Evolutionary conservation across 2,113 vertebrate species (phyloP), one percentile per base, ranked within the genome.

Genomic region (Melanotaenia duboulayi): DNA sequence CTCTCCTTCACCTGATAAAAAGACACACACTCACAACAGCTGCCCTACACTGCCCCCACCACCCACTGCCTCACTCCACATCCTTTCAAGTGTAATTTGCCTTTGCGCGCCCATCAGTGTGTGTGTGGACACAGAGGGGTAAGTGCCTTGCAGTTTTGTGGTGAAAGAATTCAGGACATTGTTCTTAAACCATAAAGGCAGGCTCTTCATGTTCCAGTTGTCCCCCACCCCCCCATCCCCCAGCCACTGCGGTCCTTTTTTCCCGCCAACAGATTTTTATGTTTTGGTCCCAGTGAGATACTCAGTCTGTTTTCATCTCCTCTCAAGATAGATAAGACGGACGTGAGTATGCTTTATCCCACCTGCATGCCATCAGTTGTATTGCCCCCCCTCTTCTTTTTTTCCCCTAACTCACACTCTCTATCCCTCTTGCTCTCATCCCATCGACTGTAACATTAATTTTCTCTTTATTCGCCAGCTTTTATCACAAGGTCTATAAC

Each of bases 161-260:
- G 85, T 76, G 71, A 55, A 93, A 92, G 87, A 93, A 91, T 89
- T 84, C 73, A 74, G 67, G 81, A 90, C 86, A 91, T 92, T 92
- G 90, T 93, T 93, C 80, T 74, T 80, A 55, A 90, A 86, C 87
- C 85, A 86, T 89, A 78, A 89, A 91, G 74, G 69, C 83, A 54
- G 57, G 20, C 68, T 77, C 71, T 79, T 85, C 76, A 63, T 86
- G 70, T 90, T 92, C 84, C 83, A 83, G 39, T 84, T 68, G 19
- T 81, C 59, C 13, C 11, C 32, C 32, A 35, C 32, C 32, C 8
- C 32, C 7, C 32, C 32, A 1, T 7, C 32, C 11, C 61, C 25
- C 28, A 4, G 3, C 6, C 3, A 16, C 49, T 52, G 19, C 23
- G n/a, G n/a, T 52, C 22, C 48, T 74, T 63, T 74, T 74, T 75